These are phyloP conservation scores for Andrena cerasifolii DNA, from an alignment of 1,140 invertebrate genomes.

Conservation along the genomic window DNA sequence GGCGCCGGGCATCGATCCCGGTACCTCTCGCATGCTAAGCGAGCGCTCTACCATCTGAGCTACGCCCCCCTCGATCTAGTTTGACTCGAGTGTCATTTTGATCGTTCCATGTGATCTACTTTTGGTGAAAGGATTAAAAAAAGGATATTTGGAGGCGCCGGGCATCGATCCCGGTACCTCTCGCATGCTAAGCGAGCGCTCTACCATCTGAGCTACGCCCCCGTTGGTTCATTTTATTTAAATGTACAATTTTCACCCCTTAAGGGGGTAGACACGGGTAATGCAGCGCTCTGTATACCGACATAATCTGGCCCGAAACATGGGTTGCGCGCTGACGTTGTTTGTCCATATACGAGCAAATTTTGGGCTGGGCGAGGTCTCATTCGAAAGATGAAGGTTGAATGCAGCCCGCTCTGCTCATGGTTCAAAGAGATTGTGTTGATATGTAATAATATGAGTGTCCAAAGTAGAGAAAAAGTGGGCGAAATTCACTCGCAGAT, in stretches of 20 bases:
- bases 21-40: conserved; percentile 94
- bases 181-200: conserved; percentile 94
- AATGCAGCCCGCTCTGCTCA: no score
- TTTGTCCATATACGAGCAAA: no score
- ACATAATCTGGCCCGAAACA: no score
- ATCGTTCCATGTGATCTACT: conserved; percentile 12
- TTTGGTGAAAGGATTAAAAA: conserved; percentile 55
- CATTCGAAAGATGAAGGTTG: no score
- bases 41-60: conserved; percentile 94
- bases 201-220: conserved; percentile 92
- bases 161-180: conserved; percentile 91
- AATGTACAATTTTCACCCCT: background rate
- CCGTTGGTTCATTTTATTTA: conserved; percentile 68
- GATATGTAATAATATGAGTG: no score
- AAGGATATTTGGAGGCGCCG: conserved; percentile 26
- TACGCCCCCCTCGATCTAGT: conserved; percentile 77
- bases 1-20: conserved; percentile 92
- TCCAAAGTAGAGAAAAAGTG: no score
- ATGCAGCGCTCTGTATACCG: no score
- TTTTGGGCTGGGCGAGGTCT: no score
- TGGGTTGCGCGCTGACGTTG: no score
- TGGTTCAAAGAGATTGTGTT: no score
- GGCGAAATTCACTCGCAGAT: no score
- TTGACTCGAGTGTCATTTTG: background rate
- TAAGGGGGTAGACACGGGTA: no score